Base-by-base conservation (phyloP, 2,797 vertebrate species). In the Gadopsis marmoratus region DNA sequence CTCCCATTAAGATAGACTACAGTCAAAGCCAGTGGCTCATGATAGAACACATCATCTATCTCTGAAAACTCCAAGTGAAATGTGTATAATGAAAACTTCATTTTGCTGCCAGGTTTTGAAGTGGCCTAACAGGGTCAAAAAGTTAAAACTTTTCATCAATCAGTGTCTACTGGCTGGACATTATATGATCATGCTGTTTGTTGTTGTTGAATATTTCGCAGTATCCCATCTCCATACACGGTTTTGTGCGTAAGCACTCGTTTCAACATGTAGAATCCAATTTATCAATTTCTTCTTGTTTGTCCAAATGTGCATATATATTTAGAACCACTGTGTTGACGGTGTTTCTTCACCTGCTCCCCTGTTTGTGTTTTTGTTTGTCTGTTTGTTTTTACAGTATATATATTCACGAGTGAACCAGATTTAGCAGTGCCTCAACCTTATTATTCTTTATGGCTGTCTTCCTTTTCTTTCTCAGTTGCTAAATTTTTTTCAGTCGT, bases 1-100 rank as follows among this genome's bases (percentile, higher is more conserved):
- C 39, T 70, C 48, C 60, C 67, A 82, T 87, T 86, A 79, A 76
- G 65, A 48, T 29, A 47, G 50, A 65, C 68, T 45, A 60, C 60
- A 75, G 33, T 76, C 66, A 74, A 68, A 83, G 73, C 64, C 74
- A 78, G 11, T 19, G 54, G 17, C 31, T 62, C 16, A 0, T 73
- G 64, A 70, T 80, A 56, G 59, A 82, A 80, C 39, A 59, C 53
- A 81, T 76, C 37, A 74, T 63, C 73, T 71, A 26, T 64, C 31
- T 51, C 59, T 66, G 54, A 79, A 76, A 76, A 79, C 16, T 33
- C 50, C 47, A 79, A 70, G 74, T 41, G 9, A 58, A 76, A 78
- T 58, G 7, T 54, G 58, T 23, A 69, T 9, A 74, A 69, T 81
- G 39, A 65, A 78, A 81, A 61, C 37, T 50, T 67, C 0, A 66